Evolutionary conservation across 2,113 vertebrate species (phyloP).

Genomic region (Vidua macroura): DNA sequence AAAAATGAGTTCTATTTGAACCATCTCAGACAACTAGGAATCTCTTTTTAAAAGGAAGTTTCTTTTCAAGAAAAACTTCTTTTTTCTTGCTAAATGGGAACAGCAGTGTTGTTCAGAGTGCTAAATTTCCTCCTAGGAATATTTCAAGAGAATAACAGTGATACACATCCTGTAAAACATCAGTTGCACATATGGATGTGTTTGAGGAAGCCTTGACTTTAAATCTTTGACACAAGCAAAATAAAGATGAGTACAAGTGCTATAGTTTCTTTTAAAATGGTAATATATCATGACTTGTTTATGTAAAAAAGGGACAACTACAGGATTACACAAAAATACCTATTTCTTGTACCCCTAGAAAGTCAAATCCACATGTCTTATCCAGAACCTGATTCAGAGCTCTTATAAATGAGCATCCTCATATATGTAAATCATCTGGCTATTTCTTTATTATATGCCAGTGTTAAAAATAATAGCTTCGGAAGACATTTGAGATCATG

Average conservation of each 20-base stretch:
- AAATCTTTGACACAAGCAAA: background rate
- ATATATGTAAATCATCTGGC: background rate
- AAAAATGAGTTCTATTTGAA: background rate
- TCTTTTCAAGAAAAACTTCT: background rate
- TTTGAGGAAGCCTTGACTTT: conserved; percentile 21
- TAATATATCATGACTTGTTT: background rate
- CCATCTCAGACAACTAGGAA: background rate
- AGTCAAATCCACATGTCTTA: background rate
- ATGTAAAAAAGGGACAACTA: background rate
- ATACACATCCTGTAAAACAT: conserved; percentile 1
- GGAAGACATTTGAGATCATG: background rate
- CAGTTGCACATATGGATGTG: background rate
- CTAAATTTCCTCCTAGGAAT: conserved; percentile 18
- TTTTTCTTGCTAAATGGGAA: background rate
- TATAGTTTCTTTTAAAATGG: background rate
- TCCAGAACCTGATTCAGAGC: background rate
- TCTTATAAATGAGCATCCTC: background rate
- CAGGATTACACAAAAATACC: background rate
- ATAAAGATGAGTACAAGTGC: background rate
- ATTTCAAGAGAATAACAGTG: background rate
- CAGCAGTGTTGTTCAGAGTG: background rate
- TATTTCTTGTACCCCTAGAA: background rate
- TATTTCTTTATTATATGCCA: background rate
- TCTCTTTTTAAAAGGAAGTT: background rate
- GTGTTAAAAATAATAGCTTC: background rate